Percentiles rank a stretch among this genome's conserved stretches.
Conservation (phyloP, 2,113 vertebrate genomes). For the Spea multiplicata region DNA sequence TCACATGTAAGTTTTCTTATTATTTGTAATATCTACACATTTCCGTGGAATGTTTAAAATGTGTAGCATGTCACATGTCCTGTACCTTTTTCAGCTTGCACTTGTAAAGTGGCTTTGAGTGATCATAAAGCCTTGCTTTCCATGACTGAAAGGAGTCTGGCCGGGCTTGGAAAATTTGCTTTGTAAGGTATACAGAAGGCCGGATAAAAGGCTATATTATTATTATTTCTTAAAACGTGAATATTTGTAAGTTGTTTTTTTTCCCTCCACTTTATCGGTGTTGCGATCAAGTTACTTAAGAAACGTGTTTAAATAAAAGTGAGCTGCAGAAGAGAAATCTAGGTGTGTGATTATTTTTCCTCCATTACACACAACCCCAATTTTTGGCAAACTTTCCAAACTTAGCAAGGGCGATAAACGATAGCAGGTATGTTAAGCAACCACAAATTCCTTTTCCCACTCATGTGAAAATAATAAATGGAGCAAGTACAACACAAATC, state of each 20-base stretch:
- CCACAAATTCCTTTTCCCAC: neutral
- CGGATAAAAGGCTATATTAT: neutral
- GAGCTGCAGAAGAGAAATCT: neutral
- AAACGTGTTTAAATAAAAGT: constrained; percentile 5
- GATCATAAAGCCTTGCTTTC: constrained; percentile 10
- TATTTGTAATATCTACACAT: too few species aligned
- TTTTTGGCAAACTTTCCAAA: neutral
- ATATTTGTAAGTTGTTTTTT: too few species aligned
- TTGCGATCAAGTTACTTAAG: constrained; percentile 9
- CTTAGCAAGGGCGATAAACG: neutral
- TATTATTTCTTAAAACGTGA: too few species aligned
- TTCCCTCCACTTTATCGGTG: constrained; percentile 13
- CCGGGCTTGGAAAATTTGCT: constrained; percentile 36
- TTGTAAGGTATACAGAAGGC: constrained; percentile 19
- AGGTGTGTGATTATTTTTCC: constrained; percentile 2
- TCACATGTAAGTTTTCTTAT: too few species aligned
- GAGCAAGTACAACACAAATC: neutral
- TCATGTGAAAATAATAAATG: neutral
- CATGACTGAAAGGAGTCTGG: constrained; percentile 10
- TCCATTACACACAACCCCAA: neutral
- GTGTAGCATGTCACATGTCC: neutral
- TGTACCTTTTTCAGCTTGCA: constrained; percentile 32
- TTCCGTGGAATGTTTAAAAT: neutral
- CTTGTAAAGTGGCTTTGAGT: constrained; percentile 5
- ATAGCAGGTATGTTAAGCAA: neutral